These are phyloP conservation scores for Arizona elegans DNA, from an alignment of 2,113 vertebrate genomes.

Conservation along the genomic window DNA sequence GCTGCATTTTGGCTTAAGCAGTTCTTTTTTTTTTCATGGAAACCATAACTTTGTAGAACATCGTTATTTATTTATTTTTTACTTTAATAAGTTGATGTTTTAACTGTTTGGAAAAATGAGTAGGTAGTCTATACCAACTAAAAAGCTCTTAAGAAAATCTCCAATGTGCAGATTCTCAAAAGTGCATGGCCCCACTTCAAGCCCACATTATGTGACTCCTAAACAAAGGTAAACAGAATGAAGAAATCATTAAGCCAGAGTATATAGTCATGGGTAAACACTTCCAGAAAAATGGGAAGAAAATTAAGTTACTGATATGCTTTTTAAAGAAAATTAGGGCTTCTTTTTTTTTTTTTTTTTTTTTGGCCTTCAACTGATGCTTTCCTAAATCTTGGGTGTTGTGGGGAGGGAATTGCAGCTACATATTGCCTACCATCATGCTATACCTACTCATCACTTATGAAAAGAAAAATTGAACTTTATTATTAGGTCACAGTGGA, in stretches of 20 bases:
- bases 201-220: background rate
- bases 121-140: background rate
- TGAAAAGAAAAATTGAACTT: background rate
- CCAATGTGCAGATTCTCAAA: background rate
- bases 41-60: background rate
- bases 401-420: background rate
- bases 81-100: background rate
- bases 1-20: background rate
- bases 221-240: background rate
- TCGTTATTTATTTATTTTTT: background rate
- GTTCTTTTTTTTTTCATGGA: background rate
- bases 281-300: background rate
- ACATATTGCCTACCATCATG: too few species aligned
- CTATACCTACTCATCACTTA: background rate
- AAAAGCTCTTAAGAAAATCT: background rate
- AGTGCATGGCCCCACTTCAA: background rate
- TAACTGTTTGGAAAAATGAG: background rate
- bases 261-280: background rate
- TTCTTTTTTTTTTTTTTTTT: background rate
- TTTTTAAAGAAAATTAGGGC: background rate
- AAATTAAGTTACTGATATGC: background rate
- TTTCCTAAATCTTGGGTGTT: background rate
- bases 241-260: background rate
- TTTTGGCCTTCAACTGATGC: background rate
- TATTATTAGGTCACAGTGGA: background rate